Conservation (phyloP, 1,140 invertebrate species). For the Pentalonia nigronervosa region DNA sequence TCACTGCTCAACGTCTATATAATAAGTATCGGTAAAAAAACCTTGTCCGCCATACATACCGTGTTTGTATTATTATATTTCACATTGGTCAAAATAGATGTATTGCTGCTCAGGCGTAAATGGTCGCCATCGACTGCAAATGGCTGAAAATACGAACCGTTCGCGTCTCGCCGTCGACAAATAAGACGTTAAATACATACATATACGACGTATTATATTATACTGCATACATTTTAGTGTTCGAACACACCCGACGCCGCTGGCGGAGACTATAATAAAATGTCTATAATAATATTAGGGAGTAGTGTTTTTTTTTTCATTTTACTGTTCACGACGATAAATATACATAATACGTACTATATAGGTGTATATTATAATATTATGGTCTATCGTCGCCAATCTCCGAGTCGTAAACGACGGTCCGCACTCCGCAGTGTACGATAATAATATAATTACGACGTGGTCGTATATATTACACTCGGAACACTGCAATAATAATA, state of each 20-base stretch:
- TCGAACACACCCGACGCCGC: constrained; percentile 7
- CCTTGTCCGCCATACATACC: too few species aligned
- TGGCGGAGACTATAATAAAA: not conserved
- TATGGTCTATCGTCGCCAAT: not conserved
- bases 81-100: not conserved
- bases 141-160: not conserved
- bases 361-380: not conserved
- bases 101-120: not conserved
- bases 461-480: not conserved
- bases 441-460: constrained; percentile 1
- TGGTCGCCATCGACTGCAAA: not conserved
- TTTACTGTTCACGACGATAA: not conserved
- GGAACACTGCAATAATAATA: not conserved
- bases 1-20: too few species aligned
- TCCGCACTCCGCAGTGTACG: not conserved
- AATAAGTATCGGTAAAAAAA: too few species aligned
- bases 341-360: not conserved
- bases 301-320: not conserved
- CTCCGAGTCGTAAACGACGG: not conserved
- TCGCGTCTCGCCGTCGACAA: not conserved
- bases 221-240: not conserved
- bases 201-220: not conserved
- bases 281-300: not conserved
- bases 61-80: too few species aligned
- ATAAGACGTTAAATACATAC: not conserved